These are phyloP conservation scores for Drosophila testacea DNA, from an alignment of 2,888 invertebrate species.

Conservation along the genomic window DNA sequence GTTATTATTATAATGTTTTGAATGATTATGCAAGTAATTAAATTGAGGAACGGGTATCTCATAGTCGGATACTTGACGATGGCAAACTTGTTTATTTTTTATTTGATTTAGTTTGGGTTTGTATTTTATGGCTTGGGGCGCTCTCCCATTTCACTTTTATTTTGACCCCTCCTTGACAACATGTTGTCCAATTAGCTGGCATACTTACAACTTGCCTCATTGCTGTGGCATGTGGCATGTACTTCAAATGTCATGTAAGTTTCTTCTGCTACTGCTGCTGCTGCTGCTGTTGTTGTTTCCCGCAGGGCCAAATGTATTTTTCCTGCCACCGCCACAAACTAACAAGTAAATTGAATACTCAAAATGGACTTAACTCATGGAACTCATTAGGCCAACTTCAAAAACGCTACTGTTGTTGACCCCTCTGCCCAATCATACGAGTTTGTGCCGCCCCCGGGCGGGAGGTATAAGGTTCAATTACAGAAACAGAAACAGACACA, in stretches of 20 bases:
- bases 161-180: constrained; percentile 40
- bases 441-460: background rate
- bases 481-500: background rate
- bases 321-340: constrained; percentile 19
- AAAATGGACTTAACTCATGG: constrained; percentile 16
- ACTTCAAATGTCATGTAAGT: constrained; percentile 58
- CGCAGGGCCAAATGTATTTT: constrained; percentile 23
- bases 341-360: constrained; percentile 49
- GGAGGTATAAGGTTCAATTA: constrained; percentile 37
- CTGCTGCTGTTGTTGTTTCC: constrained; percentile 1
- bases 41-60: no score
- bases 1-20: background rate
- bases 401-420: constrained; percentile 39
- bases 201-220: constrained; percentile 31
- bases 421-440: background rate
- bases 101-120: constrained; percentile 4
- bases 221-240: constrained; percentile 39
- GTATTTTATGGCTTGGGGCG: constrained; percentile 15
- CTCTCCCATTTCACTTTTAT: constrained; percentile 24
- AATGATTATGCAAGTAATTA: background rate
- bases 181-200: constrained; percentile 70
- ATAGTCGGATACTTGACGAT: no score
- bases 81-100: background rate
- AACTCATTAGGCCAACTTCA: constrained; percentile 57
- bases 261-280: background rate